A percentile compares a stretch with the other conserved stretches of the same genome.
Conservation (phyloP, 2,888 invertebrate species). For the Rotaria macrura region DNA sequence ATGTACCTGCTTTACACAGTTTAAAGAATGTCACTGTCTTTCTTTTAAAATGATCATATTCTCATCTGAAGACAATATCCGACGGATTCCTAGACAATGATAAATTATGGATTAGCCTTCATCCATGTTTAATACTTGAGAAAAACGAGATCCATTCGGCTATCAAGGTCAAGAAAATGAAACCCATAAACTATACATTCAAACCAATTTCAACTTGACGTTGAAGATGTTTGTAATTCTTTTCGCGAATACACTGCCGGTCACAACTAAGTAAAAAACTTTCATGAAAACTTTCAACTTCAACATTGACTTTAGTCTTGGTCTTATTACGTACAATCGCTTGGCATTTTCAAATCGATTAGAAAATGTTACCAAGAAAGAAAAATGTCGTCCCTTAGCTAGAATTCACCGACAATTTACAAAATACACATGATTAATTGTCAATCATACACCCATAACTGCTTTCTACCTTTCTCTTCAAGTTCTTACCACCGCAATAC, state of each 20-base stretch:
- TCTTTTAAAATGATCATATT: background rate
- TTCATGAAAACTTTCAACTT: too few relatives aligned
- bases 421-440: too few relatives aligned
- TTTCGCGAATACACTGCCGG: background rate
- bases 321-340: too few relatives aligned
- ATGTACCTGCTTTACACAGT: background rate
- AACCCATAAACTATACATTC: background rate
- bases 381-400: too few relatives aligned
- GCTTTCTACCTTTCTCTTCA: background rate
- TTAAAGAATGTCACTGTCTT: background rate
- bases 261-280: too few relatives aligned
- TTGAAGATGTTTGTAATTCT: background rate
- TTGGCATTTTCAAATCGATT: too few relatives aligned
- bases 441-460: too few relatives aligned
- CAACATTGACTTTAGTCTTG: too few relatives aligned
- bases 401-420: too few relatives aligned
- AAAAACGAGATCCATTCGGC: background rate
- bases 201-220: background rate
- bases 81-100: background rate
- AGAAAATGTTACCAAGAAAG: too few relatives aligned
- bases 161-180: background rate
- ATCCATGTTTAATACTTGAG: background rate
- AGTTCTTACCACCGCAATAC: background rate
- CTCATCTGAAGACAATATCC: background rate
- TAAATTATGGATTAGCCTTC: background rate